Conservation (phyloP, 2,113 vertebrate genomes). For the Rattus rattus region DNA sequence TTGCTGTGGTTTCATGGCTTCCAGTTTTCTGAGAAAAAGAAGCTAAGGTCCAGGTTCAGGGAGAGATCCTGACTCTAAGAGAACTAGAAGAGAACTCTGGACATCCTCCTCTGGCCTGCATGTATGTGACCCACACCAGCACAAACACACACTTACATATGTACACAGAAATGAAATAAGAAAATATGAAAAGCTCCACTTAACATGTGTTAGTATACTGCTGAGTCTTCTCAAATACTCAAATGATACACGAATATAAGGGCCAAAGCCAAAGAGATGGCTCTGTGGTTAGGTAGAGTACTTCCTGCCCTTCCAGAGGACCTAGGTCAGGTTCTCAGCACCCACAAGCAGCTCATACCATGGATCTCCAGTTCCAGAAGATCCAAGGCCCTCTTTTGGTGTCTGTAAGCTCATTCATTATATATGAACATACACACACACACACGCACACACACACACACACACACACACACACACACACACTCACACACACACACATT, state of each 20-base stretch:
- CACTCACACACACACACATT: no score
- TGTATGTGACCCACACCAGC: neutral
- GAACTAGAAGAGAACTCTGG: neutral
- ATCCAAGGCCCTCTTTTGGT: neutral
- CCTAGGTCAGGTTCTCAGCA: neutral
- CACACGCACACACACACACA: no score
- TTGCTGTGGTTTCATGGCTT: neutral
- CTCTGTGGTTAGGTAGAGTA: neutral
- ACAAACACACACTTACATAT: neutral
- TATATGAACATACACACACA: no score
- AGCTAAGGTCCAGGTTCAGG: neutral
- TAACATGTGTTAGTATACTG: neutral
- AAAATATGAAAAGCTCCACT: neutral
- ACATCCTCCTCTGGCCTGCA: neutral
- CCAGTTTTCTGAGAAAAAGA: no score
- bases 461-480: no score
- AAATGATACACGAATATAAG: neutral
- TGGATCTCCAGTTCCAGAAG: neutral
- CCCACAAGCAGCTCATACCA: neutral
- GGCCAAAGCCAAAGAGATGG: neutral
- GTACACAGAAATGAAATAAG: neutral
- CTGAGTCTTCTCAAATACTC: neutral
- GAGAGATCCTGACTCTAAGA: neutral
- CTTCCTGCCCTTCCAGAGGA: neutral
- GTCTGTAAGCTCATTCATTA: neutral